Conservation (phyloP, 92 coral and sea anemone genomes). For the Parazoanthus swiftii region DNA sequence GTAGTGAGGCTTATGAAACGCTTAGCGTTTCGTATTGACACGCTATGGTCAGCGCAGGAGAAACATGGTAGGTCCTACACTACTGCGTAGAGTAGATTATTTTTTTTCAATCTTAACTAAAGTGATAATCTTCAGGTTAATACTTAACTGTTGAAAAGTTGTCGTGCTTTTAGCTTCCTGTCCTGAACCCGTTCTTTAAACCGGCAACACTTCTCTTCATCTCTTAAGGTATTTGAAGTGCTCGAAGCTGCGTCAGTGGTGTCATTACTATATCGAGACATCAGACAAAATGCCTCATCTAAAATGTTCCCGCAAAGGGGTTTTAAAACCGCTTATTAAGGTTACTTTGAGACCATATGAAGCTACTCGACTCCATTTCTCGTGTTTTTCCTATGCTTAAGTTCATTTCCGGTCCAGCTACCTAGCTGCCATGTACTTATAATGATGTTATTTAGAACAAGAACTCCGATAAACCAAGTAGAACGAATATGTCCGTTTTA, state of each 20-base stretch:
- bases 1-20: neutral
- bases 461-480: neutral
- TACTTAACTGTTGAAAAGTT: neutral
- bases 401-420: neutral
- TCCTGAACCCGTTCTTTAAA: neutral
- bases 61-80: neutral
- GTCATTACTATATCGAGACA: too few species aligned
- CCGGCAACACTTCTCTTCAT: neutral
- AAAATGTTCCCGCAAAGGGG: neutral
- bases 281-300: neutral
- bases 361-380: too few species aligned
- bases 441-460: neutral
- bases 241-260: neutral
- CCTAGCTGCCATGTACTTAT: neutral
- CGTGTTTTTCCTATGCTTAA: too few species aligned
- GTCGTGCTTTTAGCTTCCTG: neutral
- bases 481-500: neutral
- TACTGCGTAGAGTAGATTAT: neutral
- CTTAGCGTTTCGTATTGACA: neutral
- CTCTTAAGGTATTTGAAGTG: neutral
- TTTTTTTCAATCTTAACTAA: neutral
- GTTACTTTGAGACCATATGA: too few species aligned
- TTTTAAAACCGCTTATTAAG: neutral
- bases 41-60: neutral
- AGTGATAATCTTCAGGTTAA: neutral